A percentile compares a stretch with the other conserved stretches of the same genome.
These are phyloP conservation scores for Zalophus californianus DNA, from an alignment of 2,797 vertebrate species.

Conservation along the genomic window DNA sequence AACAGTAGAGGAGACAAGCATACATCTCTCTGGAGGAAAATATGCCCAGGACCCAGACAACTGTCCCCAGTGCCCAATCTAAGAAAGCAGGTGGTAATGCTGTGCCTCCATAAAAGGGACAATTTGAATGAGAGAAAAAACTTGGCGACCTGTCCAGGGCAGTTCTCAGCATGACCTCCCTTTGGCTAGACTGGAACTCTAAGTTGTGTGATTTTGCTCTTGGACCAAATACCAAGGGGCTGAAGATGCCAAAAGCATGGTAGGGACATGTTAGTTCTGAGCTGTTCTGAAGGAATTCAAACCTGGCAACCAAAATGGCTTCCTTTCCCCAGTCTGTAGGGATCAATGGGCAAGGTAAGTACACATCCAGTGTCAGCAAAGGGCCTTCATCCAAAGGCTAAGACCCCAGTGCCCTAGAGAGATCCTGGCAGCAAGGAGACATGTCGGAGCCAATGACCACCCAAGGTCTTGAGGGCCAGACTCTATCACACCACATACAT, in stretches of 20 bases:
- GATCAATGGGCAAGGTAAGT: neutral
- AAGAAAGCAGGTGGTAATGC: neutral
- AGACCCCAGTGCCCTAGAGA: neutral
- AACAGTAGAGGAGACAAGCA: neutral
- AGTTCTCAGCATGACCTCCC: slow-evolving; percentile 54
- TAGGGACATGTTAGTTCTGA: slow-evolving; percentile 62
- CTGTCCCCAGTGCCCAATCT: neutral
- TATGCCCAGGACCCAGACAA: neutral
- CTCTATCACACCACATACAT: neutral
- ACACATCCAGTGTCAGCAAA: neutral
- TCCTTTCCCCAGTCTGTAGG: neutral
- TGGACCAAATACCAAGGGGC: slow-evolving; percentile 37
- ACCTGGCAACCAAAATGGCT: neutral
- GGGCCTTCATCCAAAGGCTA: neutral
- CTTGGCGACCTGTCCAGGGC: neutral
- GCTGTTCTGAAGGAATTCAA: slow-evolving; percentile 66
- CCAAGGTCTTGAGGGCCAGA: neutral
- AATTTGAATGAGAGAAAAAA: neutral
- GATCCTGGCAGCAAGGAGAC: neutral
- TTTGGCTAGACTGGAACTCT: neutral
- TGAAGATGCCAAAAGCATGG: slow-evolving; percentile 33
- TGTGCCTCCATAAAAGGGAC: neutral
- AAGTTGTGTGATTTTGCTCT: slow-evolving; percentile 46
- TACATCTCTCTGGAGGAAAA: neutral
- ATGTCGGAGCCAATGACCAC: neutral